phyloP scores from a whole-genome alignment of 2,113 vertebrate species.

The Carlito syrichta region DNA sequence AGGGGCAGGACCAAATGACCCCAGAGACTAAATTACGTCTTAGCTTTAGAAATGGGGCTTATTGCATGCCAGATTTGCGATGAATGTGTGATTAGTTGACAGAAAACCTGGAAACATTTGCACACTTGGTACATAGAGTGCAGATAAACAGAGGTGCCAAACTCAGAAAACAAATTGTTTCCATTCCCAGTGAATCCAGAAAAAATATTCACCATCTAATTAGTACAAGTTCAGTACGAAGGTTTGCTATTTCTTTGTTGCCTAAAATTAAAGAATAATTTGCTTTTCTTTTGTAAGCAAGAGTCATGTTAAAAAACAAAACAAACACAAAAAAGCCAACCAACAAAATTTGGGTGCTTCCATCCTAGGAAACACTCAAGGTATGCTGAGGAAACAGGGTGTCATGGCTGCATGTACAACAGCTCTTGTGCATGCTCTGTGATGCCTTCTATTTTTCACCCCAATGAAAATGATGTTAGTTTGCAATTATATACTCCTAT shows the following conservation, averaged over 20 bases:
- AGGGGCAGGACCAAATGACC: slow-evolving; percentile 61
- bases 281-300: slow-evolving; percentile 59
- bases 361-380: slow-evolving; percentile 41
- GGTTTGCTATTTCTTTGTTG: slow-evolving; percentile 14
- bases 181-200: neutral
- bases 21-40: slow-evolving; percentile 70
- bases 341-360: neutral
- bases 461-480: slow-evolving; percentile 82
- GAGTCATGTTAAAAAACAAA: slow-evolving; percentile 19
- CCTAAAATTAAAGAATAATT: slow-evolving; percentile 53
- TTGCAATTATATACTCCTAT: slow-evolving; percentile 88
- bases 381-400: slow-evolving; percentile 57
- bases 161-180: slow-evolving; percentile 53
- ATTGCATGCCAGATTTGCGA: slow-evolving; percentile 61
- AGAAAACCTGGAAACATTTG: slow-evolving; percentile 54
- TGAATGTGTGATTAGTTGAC: slow-evolving; percentile 64
- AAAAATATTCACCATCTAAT: slow-evolving; percentile 15
- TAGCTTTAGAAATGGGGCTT: slow-evolving; percentile 66
- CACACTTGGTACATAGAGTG: slow-evolving; percentile 47
- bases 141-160: slow-evolving; percentile 44
- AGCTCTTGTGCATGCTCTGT: slow-evolving; percentile 47
- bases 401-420: slow-evolving; percentile 53
- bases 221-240: neutral
- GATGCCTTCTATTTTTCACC: slow-evolving; percentile 79
- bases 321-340: neutral